A percentile compares a stretch with the other conserved stretches of the same genome.
phyloP scores from a whole-genome alignment of 2,797 vertebrate genomes.

The Apodemus agrarius region DNA sequence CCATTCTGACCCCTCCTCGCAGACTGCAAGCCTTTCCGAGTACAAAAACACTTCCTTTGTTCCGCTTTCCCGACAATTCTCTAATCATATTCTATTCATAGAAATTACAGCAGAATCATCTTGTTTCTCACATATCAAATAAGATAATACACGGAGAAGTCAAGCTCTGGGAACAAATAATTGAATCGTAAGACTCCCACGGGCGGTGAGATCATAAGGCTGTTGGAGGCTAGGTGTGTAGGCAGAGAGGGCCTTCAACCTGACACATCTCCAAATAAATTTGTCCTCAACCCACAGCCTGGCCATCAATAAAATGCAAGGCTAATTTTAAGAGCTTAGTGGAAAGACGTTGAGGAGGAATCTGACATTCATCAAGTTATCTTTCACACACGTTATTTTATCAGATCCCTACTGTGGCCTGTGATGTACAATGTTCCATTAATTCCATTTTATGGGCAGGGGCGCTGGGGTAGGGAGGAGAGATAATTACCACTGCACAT shows the following conservation, averaged over 20 bases:
- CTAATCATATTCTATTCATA: constrained; percentile 78
- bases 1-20: constrained; percentile 19
- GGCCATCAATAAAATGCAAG: constrained; percentile 47
- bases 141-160: constrained; percentile 63
- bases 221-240: neutral
- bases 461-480: neutral
- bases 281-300: neutral
- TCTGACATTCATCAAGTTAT: constrained; percentile 15
- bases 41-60: constrained; percentile 53
- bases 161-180: constrained; percentile 68
- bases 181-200: neutral
- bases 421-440: neutral
- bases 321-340: constrained; percentile 8
- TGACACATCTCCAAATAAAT: constrained; percentile 20
- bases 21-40: constrained; percentile 49
- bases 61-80: constrained; percentile 57
- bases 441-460: neutral
- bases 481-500: neutral
- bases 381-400: constrained; percentile 26
- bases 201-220: neutral
- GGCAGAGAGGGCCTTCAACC: neutral
- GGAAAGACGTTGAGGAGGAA: constrained; percentile 33
- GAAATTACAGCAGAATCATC: constrained; percentile 66
- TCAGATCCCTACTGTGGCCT: constrained; percentile 5
- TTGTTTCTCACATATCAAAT: constrained; percentile 57